phyloP scores from a whole-genome alignment of 2,113 vertebrate genomes.

The Rhinolophus ferrumequinum region DNA sequence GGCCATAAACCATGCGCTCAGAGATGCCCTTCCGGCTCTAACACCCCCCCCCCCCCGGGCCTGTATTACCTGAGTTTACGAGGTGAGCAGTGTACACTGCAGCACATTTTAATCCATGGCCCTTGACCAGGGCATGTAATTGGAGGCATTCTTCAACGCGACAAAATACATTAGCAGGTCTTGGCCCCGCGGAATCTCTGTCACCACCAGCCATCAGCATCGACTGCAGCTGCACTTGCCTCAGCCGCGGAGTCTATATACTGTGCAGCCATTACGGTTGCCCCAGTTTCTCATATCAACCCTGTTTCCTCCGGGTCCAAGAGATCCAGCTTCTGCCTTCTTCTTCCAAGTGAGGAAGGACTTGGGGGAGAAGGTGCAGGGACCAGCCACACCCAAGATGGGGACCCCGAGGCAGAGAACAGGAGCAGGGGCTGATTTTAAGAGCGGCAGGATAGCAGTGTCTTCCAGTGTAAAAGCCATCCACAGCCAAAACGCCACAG shows the following conservation, averaged over 20 bases:
- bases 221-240: neutral
- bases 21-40: neutral
- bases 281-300: neutral
- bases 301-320: neutral
- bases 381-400: neutral
- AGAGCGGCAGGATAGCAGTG: fast-evolving
- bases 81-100: neutral
- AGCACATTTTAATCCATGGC: constrained; percentile 38
- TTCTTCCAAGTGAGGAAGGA: neutral
- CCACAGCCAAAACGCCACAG: too few relatives aligned
- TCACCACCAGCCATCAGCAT: constrained; percentile 41
- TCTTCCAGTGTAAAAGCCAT: fast-evolving
- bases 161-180: constrained; percentile 73
- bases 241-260: neutral
- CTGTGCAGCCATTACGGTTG: neutral
- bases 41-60: neutral
- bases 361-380: too few relatives aligned
- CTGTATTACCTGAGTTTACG: constrained; percentile 40
- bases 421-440: neutral
- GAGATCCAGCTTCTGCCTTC: neutral
- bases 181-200: neutral
- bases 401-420: neutral
- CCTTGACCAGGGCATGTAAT: constrained; percentile 50
- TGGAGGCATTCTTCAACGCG: constrained; percentile 66
- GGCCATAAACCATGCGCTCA: neutral